Conservation (phyloP, 1,140 invertebrate species). For the Trichogramma pretiosum region DNA sequence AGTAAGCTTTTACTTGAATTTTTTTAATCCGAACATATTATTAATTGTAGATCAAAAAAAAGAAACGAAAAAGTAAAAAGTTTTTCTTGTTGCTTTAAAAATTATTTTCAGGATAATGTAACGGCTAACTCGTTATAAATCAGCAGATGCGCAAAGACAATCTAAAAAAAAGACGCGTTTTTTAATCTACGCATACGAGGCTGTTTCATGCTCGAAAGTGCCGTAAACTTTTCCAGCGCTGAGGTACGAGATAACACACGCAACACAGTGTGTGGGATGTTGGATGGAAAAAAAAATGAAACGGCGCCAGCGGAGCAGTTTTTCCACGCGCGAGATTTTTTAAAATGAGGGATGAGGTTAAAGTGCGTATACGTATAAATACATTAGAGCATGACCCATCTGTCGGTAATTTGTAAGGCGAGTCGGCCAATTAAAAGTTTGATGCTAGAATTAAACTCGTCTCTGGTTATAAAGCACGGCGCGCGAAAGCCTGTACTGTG, state of each 20-base stretch:
- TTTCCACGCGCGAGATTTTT: slow-evolving; percentile 29
- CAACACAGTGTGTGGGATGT: slow-evolving; percentile 4
- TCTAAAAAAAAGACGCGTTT: neutral
- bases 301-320: slow-evolving; percentile 15
- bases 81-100: too few species aligned
- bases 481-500: too few species aligned
- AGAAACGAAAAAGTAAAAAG: too few species aligned
- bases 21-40: too few species aligned
- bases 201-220: slow-evolving; percentile 5
- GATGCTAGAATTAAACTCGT: slow-evolving; percentile 43
- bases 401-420: slow-evolving; percentile 43
- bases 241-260: slow-evolving; percentile 4
- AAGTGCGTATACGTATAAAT: too few species aligned
- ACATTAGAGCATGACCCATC: too few species aligned
- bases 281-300: slow-evolving; percentile 12
- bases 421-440: slow-evolving; percentile 44
- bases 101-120: too few species aligned
- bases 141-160: too few species aligned
- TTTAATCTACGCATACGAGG: slow-evolving; percentile 8
- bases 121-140: too few species aligned
- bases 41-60: too few species aligned
- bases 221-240: slow-evolving; percentile 19
- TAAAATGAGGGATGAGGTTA: too few species aligned
- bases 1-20: too few species aligned
- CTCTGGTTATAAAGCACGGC: slow-evolving; percentile 38